These are phyloP conservation scores for Phanerotoma sp. DNA, from an alignment of 2,888 invertebrate species.

Conservation along the genomic window DNA sequence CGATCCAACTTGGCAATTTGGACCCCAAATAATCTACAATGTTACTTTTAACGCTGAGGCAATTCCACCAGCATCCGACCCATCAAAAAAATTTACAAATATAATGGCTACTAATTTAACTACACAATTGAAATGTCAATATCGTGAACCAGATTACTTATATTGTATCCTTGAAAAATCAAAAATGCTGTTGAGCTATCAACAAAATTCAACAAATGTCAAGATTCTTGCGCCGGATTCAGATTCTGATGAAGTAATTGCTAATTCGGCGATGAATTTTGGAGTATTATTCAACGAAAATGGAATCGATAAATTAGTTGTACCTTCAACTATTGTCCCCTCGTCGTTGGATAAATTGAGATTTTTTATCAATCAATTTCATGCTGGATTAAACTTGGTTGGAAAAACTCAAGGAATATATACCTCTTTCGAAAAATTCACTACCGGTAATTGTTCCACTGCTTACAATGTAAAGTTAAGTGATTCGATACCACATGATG, in stretches of 20 bases:
- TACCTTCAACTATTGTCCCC: slow-evolving; percentile 35
- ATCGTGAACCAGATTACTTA: neutral
- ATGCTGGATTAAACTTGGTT: slow-evolving; percentile 33
- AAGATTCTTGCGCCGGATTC: neutral
- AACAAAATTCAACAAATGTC: neutral
- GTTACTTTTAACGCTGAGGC: slow-evolving; percentile 7
- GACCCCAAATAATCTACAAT: slow-evolving; percentile 25
- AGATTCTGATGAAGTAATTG: neutral
- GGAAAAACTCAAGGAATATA: slow-evolving; percentile 31
- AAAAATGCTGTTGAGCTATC: neutral
- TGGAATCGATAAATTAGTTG: slow-evolving; percentile 38
- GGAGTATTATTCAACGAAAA: slow-evolving; percentile 40
- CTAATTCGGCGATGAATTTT: slow-evolving; percentile 18
- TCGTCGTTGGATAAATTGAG: slow-evolving; percentile 36
- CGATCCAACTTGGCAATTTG: slow-evolving; percentile 19
- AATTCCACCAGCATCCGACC: neutral
- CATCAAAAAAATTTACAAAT: neutral
- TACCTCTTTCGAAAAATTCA: slow-evolving; percentile 38
- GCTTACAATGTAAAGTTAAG: slow-evolving; percentile 30
- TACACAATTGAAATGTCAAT: neutral
- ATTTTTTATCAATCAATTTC: slow-evolving; percentile 38
- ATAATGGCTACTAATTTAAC: neutral
- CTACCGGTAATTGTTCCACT: slow-evolving; percentile 39
- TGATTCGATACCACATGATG: neutral
- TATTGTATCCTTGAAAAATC: neutral